Percentiles rank a stretch among this genome's conserved stretches.
phyloP scores from a whole-genome alignment of 2,888 invertebrate species.

The Polymixis lichenea region DNA sequence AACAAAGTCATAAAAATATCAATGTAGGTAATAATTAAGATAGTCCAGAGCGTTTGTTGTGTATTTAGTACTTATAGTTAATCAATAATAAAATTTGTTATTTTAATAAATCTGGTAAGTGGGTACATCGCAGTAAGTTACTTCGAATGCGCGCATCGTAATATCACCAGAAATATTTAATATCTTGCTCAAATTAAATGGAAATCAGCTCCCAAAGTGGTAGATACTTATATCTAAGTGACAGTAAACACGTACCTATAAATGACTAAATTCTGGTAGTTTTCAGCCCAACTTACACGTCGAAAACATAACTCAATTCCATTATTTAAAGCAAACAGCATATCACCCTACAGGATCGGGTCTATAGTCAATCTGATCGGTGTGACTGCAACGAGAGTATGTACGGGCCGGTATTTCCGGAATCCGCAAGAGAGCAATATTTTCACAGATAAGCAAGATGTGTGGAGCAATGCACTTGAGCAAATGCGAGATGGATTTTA shows the following conservation, averaged over 20 bases:
- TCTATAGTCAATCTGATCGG: constrained; percentile 47
- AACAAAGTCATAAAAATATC: too few relatives aligned
- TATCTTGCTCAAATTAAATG: background rate
- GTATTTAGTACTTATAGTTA: too few relatives aligned
- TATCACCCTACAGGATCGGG: constrained; percentile 30
- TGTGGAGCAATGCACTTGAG: constrained; percentile 69
- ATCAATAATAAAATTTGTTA: too few relatives aligned
- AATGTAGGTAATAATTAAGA: too few relatives aligned
- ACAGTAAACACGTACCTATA: too few relatives aligned
- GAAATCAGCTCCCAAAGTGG: background rate
- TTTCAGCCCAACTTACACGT: constrained; percentile 3
- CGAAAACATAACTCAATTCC: constrained; percentile 5
- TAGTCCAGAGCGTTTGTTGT: too few relatives aligned
- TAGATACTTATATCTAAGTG: background rate
- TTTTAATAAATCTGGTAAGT: too few relatives aligned
- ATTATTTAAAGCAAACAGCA: constrained; percentile 29
- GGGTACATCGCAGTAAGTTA: too few relatives aligned
- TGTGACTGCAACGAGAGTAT: constrained; percentile 50
- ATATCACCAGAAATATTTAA: background rate
- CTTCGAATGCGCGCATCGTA: too few relatives aligned
- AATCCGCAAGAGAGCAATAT: constrained; percentile 66
- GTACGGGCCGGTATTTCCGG: constrained; percentile 47
- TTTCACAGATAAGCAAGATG: constrained; percentile 69
- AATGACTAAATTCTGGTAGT: background rate
- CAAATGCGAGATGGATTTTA: constrained; percentile 66